Evolutionary conservation across 2,888 invertebrate species (phyloP).

Genomic region (Agrochola lota): DNA sequence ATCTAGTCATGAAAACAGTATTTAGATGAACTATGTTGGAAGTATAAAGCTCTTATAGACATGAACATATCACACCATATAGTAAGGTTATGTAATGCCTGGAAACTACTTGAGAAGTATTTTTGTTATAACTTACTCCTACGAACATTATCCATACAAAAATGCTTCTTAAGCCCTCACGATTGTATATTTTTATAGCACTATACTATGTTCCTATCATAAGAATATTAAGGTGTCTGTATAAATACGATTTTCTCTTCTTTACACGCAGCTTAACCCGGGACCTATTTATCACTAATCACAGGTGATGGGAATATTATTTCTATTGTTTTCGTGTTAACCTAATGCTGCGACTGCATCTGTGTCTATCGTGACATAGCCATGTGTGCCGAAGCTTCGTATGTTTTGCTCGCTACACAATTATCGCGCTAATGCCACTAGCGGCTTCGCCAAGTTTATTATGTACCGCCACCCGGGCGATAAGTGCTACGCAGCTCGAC

Average conservation of each 20-base stretch:
- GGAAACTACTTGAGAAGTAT: slow-evolving; percentile 42
- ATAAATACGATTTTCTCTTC: slow-evolving; percentile 88
- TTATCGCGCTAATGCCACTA: too few species aligned
- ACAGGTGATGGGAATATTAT: slow-evolving; percentile 89
- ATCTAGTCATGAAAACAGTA: background rate
- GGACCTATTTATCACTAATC: slow-evolving; percentile 91
- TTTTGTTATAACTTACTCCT: slow-evolving; percentile 30
- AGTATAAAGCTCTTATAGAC: background rate
- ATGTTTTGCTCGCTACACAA: too few species aligned
- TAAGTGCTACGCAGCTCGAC: too few species aligned
- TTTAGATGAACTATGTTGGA: background rate
- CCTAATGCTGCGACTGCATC: slow-evolving; percentile 8
- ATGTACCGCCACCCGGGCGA: too few species aligned
- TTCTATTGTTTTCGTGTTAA: slow-evolving; percentile 79
- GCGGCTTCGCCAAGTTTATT: too few species aligned
- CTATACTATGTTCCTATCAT: slow-evolving; percentile 68
- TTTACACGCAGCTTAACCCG: slow-evolving; percentile 91
- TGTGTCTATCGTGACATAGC: too few species aligned
- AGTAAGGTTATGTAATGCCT: slow-evolving; percentile 66
- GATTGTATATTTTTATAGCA: slow-evolving; percentile 60
- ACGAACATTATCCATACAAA: slow-evolving; percentile 8
- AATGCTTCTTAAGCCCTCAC: slow-evolving; percentile 42
- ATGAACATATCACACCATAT: background rate
- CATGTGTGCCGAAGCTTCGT: too few species aligned
- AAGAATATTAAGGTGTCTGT: slow-evolving; percentile 73